Evolutionary conservation across 2,113 vertebrate species (phyloP).

Genomic region (Porphyrio hochstetteri): DNA sequence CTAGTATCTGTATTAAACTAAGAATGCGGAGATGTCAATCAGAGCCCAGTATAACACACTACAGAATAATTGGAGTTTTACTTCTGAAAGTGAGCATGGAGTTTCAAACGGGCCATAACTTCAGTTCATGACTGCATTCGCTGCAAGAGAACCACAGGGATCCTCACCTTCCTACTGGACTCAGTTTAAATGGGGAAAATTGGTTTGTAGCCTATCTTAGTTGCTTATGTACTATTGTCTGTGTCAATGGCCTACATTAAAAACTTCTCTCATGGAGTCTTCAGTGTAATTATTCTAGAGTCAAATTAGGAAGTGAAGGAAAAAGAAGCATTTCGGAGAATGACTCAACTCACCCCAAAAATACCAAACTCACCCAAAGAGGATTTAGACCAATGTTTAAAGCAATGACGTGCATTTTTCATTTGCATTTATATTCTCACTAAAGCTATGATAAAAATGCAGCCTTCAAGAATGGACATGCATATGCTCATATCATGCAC

Average conservation of each 20-base stretch:
- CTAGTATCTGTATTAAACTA: not conserved
- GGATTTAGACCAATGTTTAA: not conserved
- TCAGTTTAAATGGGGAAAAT: not conserved
- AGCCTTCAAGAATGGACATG: not conserved
- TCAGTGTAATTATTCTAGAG: not conserved
- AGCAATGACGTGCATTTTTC: not conserved
- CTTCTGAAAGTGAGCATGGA: not conserved
- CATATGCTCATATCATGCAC: not conserved
- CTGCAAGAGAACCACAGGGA: not conserved
- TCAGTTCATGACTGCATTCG: not conserved
- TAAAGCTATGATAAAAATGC: not conserved
- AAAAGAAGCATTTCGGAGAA: slow-evolving; percentile 31
- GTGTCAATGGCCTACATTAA: not conserved
- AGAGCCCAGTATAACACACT: not conserved
- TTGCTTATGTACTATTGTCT: not conserved
- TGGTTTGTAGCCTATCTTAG: not conserved
- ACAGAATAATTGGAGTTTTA: not conserved
- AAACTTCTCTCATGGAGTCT: not conserved
- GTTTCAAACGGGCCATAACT: not conserved
- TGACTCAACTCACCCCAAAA: not conserved
- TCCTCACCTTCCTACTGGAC: not conserved
- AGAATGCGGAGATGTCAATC: not conserved
- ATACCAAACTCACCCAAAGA: not conserved
- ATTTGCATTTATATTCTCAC: not conserved
- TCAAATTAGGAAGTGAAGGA: not conserved